Base-by-base conservation (phyloP, 2,797 vertebrate species). In the Adrianichthys oophorus region DNA sequence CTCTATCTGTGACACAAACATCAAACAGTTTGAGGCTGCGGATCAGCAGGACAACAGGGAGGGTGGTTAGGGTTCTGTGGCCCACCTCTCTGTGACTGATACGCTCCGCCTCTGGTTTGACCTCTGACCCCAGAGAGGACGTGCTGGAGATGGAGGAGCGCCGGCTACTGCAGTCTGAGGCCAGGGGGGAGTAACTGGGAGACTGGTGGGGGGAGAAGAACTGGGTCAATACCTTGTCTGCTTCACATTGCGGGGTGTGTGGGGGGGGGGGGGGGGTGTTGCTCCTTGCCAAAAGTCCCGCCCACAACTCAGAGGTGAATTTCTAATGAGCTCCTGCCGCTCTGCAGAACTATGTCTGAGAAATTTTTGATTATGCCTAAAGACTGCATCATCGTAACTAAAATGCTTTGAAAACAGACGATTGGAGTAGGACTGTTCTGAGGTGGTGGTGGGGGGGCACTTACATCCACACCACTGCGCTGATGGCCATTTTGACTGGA, bases 101-200 rank as follows among this genome's bases (percentile, higher is more conserved):
- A 47, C 86, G 87, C 4, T 91, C 77, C 7, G 80, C 85, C 44
- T 96, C 94, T 2, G 87, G 91, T 66, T 78, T 91, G 55, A 54
- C 60, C 64, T 94, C 90, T 0, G 79, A 76, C 4, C 86, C 85
- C 51, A 85, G 13, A 1, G 95, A 96, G 5, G 94, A 96, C 2
- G 91, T 85, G 84, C 95, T 96, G 72, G 94, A 95, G 62, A 92
- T 32, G 5, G 94, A 96, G 3, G 95, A 95, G 14, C 88, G 90
- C 10, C 92, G 93, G 82, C 95, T 97, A 87, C 93, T 90, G 78
- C 91, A 90, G 68, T 95, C 93, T 16, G 93, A 93, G 15, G 62
- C 62, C 56, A 79, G 91, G 61, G 94, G 90, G 45, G 94, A 94
- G 57, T 70, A 86, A 45, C 76, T 78, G 0, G 91, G 89, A 19